Conservation (phyloP, 1,140 invertebrate species). For the Heliconius hermathena region DNA sequence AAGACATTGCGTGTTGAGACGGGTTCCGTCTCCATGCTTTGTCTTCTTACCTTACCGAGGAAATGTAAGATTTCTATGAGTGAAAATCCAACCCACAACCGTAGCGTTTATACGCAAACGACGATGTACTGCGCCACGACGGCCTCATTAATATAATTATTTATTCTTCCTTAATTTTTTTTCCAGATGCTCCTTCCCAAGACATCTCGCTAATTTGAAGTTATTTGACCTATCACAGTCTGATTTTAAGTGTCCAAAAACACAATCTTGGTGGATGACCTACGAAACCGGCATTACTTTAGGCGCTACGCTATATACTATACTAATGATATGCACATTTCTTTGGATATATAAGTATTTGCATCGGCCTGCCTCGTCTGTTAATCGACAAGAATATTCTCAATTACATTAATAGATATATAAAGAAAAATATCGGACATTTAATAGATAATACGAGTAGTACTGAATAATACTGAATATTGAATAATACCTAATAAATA, state of each 20-base stretch:
- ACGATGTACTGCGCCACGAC: too few relatives aligned
- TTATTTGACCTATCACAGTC: conserved; percentile 28
- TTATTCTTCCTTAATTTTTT: background rate
- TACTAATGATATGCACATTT: conserved; percentile 26
- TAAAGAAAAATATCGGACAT: too few relatives aligned
- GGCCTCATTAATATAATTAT: background rate
- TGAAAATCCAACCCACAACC: too few relatives aligned
- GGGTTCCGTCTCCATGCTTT: too few relatives aligned
- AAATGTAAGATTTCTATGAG: too few relatives aligned
- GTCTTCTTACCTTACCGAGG: too few relatives aligned
- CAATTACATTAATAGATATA: conserved; percentile 1
- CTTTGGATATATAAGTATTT: conserved; percentile 37
- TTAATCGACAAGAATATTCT: conserved; percentile 27
- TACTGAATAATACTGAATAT: too few relatives aligned
- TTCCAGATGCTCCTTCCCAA: conserved; percentile 34
- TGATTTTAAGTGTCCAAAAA: conserved; percentile 33
- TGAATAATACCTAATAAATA: too few relatives aligned
- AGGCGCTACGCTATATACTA: conserved; percentile 22
- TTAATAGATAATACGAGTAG: too few relatives aligned
- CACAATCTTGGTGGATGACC: background rate
- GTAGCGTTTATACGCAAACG: too few relatives aligned
- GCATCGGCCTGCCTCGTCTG: conserved; percentile 21
- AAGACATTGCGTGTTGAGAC: too few relatives aligned
- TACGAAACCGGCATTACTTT: conserved; percentile 12
- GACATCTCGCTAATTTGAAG: conserved; percentile 25